A percentile compares a stretch with the other conserved stretches of the same genome.
Conservation (phyloP, 1,140 invertebrate genomes). For the Amphibalanus amphitrite region DNA sequence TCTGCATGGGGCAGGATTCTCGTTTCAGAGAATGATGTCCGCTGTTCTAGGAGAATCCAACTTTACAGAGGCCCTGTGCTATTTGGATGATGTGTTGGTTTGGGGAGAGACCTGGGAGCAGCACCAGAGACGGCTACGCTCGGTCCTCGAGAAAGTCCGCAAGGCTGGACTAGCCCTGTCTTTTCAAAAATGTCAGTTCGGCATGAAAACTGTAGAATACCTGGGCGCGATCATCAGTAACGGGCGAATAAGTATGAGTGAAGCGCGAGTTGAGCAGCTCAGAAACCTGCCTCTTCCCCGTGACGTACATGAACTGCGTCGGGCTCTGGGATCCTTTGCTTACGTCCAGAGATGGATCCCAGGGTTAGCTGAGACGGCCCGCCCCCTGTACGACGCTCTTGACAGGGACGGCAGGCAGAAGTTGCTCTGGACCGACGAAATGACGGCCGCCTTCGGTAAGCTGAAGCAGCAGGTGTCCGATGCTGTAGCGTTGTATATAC, state of each 20-base stretch:
- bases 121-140: no score
- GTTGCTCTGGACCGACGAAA: not conserved
- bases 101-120: no score
- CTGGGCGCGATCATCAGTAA: not conserved
- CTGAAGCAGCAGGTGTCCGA: no score
- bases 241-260: no score
- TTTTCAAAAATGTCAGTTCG: not conserved
- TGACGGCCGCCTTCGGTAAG: not conserved
- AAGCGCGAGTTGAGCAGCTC: no score
- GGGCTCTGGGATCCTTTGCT: conserved; percentile 4
- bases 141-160: no score
- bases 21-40: conserved; percentile 9
- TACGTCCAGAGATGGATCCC: conserved; percentile 8
- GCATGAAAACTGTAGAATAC: conserved; percentile 1
- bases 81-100: no score
- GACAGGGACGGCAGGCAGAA: not conserved
- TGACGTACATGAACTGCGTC: conserved; percentile 3
- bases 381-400: no score
- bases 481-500: no score
- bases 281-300: no score
- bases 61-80: no score
- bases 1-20: conserved; percentile 5
- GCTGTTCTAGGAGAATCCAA: conserved; percentile 3
- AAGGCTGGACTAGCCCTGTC: no score
- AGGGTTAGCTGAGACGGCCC: not conserved